Percentiles rank a stretch among this genome's conserved stretches.
Evolutionary conservation across 2,888 invertebrate genomes (phyloP).

Genomic region (Piscicola geometra): DNA sequence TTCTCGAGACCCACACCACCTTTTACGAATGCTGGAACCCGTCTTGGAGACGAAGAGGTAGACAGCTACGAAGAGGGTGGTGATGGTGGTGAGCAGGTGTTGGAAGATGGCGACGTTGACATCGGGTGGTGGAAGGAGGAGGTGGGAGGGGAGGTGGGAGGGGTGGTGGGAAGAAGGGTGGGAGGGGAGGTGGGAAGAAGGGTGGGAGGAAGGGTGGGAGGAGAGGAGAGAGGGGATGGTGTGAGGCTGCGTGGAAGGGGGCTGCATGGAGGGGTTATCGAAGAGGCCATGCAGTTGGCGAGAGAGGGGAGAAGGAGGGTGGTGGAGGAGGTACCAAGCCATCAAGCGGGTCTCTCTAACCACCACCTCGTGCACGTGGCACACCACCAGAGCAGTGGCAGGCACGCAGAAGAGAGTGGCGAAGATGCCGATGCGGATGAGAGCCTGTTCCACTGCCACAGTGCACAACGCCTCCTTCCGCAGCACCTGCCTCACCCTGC

Average conservation of each 20-base stretch:
- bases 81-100: neutral
- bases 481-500: conserved; percentile 92
- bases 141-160: neutral
- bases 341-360: conserved; percentile 87
- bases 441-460: conserved; percentile 89
- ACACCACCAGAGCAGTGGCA: conserved; percentile 83
- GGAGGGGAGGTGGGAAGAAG: neutral
- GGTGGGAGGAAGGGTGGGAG: neutral
- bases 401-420: conserved; percentile 92
- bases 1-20: too few species aligned
- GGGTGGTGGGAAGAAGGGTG: neutral
- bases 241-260: neutral
- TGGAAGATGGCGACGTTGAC: neutral
- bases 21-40: neutral
- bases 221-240: neutral
- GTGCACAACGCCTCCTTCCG: conserved; percentile 67
- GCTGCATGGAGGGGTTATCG: neutral
- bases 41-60: neutral
- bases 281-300: too few species aligned
- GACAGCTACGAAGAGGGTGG: neutral
- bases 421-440: conserved; percentile 85
- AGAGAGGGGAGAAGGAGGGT: conserved; percentile 20
- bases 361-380: conserved; percentile 86
- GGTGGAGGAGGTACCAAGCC: conserved; percentile 57
- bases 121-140: neutral